Base-by-base conservation (phyloP, 2,888 invertebrate species). In the Ephialtes manifestator region DNA sequence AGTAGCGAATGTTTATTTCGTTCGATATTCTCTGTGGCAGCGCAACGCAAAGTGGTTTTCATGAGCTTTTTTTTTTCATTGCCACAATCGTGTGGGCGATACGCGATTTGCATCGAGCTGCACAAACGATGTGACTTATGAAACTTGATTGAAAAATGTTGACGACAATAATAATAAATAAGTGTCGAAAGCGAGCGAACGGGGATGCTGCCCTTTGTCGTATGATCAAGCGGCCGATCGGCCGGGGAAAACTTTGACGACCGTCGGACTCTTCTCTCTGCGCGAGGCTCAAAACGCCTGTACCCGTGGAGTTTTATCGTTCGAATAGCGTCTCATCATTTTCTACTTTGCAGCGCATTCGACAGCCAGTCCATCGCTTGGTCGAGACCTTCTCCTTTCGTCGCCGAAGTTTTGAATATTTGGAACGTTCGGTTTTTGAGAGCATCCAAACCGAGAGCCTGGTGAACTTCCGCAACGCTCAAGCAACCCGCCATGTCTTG, bases 291-390 rank as follows among this genome's bases (percentile, higher is more conserved):
- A 77, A 75, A 85, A 78, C 72, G 68, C 76, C 48, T 75, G 72
- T 78, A 58, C 53, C 58, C 77, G 82, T 71, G 31, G 65, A 84
- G 24, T 35, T 70, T 46, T 51, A 20, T 70, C 70, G 13, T 15
- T 39, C 15, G 48, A 67, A 35, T 81, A 83, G 86, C 79, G 58
- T 85, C 82, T 83, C 87, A 93, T 94, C 93, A 98, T 97, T 98
- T 98, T 94, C 97, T 96, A 93, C 97, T 97, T 94, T 98, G 98
- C 92, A 98, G 95, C 76, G 98, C 97, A 92, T 98, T 98, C 85
- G 98, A 97, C 88, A 98, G 96, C 99, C 99, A 99, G 94, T 99
- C 99, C 99, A 99, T 99, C 85, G 99, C 99, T 95, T 98, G 98
- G 94, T 99, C 99, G 71, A 99, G 95, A 0, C 99, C 99, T 94